Percentiles rank a stretch among this genome's conserved stretches.
phyloP scores from a whole-genome alignment of 1,140 invertebrate species.

The Zaprionus gabonicus region DNA sequence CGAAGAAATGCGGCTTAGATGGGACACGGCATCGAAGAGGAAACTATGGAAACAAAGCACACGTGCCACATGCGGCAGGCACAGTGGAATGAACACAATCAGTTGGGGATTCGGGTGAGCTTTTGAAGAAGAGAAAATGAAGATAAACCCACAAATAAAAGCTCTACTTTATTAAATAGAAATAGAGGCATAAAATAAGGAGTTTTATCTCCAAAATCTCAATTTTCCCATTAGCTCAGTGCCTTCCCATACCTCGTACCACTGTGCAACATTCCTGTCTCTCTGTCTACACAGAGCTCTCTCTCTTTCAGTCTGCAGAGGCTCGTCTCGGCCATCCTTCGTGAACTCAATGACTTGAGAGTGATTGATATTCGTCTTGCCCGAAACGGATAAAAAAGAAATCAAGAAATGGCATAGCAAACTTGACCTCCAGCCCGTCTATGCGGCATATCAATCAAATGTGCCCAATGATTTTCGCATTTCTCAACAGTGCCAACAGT shows the following conservation, averaged over 20 bases:
- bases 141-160: too few relatives aligned
- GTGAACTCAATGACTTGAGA: slow-evolving; percentile 49
- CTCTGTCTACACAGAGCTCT: neutral
- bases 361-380: slow-evolving; percentile 66
- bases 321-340: slow-evolving; percentile 6
- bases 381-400: slow-evolving; percentile 7
- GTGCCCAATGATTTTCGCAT: slow-evolving; percentile 64
- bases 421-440: slow-evolving; percentile 68
- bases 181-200: too few relatives aligned
- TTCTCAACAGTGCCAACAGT: slow-evolving; percentile 32
- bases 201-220: too few relatives aligned
- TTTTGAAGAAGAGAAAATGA: neutral
- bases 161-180: too few relatives aligned
- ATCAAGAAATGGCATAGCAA: slow-evolving; percentile 16
- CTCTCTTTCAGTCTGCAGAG: neutral
- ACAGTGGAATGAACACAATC: neutral
- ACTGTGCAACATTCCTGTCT: slow-evolving; percentile 38
- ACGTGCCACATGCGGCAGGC: slow-evolving; percentile 29
- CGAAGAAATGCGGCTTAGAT: slow-evolving; percentile 52
- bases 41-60: slow-evolving; percentile 16
- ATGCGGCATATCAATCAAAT: slow-evolving; percentile 79
- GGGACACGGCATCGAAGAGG: neutral
- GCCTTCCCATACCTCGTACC: neutral
- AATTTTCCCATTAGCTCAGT: neutral
- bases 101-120: neutral